These are phyloP conservation scores for Drosophila bunnanda DNA, from an alignment of 2,888 invertebrate species.

Conservation along the genomic window DNA sequence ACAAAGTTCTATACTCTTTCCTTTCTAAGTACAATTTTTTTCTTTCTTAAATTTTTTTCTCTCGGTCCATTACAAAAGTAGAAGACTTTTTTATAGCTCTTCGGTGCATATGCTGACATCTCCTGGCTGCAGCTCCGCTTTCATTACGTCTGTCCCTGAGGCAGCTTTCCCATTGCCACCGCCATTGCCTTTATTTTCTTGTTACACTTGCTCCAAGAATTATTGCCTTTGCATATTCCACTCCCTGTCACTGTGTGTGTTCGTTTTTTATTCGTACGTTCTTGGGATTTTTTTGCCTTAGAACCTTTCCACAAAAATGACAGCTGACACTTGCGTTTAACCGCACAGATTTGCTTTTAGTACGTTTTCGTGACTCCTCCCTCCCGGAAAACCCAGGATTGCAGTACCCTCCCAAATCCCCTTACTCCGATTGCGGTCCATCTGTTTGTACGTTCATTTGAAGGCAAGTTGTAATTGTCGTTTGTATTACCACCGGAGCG, in stretches of 20 bases:
- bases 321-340: conserved; percentile 80
- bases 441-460: conserved; percentile 68
- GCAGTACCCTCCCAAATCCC: conserved; percentile 18
- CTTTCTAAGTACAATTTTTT: conserved; percentile 1
- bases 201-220: conserved; percentile 73
- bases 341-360: conserved; percentile 76
- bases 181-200: conserved; percentile 69
- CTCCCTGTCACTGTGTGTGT: conserved; percentile 27
- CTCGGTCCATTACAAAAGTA: conserved; percentile 26
- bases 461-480: conserved; percentile 76
- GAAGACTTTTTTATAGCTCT: conserved; percentile 41
- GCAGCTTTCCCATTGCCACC: conserved; percentile 53
- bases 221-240: conserved; percentile 71
- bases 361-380: conserved; percentile 10
- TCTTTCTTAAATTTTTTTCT: conserved; percentile 2
- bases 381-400: neutral
- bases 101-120: conserved; percentile 58
- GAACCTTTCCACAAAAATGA: conserved; percentile 67
- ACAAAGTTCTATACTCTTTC: neutral
- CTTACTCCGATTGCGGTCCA: conserved; percentile 65
- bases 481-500: conserved; percentile 66
- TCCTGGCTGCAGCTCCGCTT: conserved; percentile 36
- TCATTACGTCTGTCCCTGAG: conserved; percentile 27
- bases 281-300: conserved; percentile 17
- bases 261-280: conserved; percentile 4